Conservation (phyloP, 2,888 invertebrate species). For the Hypomecis atomaria region DNA sequence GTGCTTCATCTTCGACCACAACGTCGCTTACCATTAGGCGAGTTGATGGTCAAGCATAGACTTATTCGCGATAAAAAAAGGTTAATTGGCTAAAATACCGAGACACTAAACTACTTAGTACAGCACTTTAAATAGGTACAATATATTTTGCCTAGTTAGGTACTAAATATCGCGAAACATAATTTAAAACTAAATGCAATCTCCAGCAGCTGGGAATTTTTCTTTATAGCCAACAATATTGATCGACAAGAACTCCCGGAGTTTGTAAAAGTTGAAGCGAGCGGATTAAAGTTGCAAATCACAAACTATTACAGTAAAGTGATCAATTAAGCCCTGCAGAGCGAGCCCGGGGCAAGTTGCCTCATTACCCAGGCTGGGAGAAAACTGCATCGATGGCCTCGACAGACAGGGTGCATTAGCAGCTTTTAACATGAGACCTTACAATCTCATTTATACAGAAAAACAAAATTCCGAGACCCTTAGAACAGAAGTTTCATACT, state of each 20-base stretch:
- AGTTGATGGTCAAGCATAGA: too few relatives aligned
- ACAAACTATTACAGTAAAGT: conserved; percentile 32
- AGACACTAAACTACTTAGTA: too few relatives aligned
- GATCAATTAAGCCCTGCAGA: conserved; percentile 24
- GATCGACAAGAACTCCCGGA: conserved; percentile 16
- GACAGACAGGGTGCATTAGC: too few relatives aligned
- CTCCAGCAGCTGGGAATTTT: background rate
- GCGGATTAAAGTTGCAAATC: conserved; percentile 32
- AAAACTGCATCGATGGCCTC: conserved; percentile 10
- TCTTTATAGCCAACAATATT: conserved; percentile 5
- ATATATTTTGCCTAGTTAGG: background rate
- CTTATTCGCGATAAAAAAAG: too few relatives aligned
- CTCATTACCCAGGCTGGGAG: conserved; percentile 18
- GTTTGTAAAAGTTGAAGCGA: conserved; percentile 28
- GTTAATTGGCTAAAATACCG: too few relatives aligned
- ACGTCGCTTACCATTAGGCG: too few relatives aligned
- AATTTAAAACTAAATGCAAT: background rate
- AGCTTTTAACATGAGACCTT: too few relatives aligned
- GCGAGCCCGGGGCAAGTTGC: conserved; percentile 15
- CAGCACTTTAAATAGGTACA: too few relatives aligned
- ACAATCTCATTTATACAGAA: too few relatives aligned
- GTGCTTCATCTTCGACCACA: too few relatives aligned
- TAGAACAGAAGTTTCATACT: too few relatives aligned
- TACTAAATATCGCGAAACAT: background rate
- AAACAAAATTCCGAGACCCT: too few relatives aligned